A percentile compares a stretch with the other conserved stretches of the same genome.
Evolutionary conservation across 2,797 vertebrate genomes (phyloP).

Genomic region (Podargus strigoides): DNA sequence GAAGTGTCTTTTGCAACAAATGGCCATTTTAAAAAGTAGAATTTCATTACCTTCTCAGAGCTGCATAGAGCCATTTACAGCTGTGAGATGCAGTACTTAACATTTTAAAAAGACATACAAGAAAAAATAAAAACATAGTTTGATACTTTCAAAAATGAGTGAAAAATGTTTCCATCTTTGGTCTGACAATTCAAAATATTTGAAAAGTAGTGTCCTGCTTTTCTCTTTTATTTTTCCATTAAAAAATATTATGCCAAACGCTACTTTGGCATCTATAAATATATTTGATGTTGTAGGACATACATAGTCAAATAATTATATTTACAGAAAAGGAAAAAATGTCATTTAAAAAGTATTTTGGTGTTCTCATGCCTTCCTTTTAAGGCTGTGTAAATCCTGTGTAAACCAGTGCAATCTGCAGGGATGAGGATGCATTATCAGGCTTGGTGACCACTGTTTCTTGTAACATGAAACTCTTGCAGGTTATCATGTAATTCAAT

Average conservation of each 20-base stretch:
- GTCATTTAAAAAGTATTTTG: background rate
- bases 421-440: background rate
- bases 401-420: background rate
- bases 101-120: constrained; percentile 4
- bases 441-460: background rate
- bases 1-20: constrained; percentile 1
- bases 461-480: accelerated
- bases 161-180: background rate
- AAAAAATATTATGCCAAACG: background rate
- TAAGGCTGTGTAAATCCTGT: background rate
- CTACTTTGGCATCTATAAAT: background rate
- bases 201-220: background rate
- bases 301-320: background rate
- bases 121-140: background rate
- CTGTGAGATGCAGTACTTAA: constrained; percentile 7
- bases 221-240: background rate
- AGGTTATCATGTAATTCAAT: background rate
- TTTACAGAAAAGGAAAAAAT: background rate
- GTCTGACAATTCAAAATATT: constrained; percentile 2
- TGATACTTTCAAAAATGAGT: background rate
- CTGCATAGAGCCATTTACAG: background rate
- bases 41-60: constrained; percentile 3
- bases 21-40: background rate
- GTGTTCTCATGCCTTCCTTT: background rate
- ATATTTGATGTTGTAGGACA: background rate